phyloP scores from a whole-genome alignment of 2,113 vertebrate species.

The Pangasianodon gigas region DNA sequence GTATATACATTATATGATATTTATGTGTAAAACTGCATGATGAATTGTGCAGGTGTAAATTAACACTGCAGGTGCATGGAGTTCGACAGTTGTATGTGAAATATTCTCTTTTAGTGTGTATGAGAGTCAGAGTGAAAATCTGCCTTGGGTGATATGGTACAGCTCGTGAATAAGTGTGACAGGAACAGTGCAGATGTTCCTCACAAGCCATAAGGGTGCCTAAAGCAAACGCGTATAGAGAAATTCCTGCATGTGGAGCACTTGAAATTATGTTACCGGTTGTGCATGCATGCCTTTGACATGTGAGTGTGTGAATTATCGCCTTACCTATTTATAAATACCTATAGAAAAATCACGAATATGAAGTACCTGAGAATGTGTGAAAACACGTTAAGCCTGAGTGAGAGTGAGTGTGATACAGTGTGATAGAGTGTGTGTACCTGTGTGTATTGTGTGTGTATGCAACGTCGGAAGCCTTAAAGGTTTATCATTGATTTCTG shows the following conservation, averaged over 20 bases:
- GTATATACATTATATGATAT: background rate
- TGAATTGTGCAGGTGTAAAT: background rate
- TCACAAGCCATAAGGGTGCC: background rate
- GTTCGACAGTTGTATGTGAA: background rate
- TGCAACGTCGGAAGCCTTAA: background rate
- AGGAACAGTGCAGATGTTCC: background rate
- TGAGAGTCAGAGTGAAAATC: background rate
- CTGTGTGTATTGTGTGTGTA: background rate
- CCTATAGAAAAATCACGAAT: background rate
- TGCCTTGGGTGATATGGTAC: background rate
- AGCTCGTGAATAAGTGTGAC: background rate
- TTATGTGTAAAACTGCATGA: background rate
- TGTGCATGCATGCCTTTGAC: background rate
- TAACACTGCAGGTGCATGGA: background rate
- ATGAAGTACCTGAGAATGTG: conserved; percentile 2
- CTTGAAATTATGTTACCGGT: background rate
- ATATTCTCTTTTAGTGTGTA: background rate
- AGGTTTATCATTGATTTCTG: background rate
- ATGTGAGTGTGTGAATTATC: background rate
- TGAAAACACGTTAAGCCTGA: background rate
- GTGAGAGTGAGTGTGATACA: background rate
- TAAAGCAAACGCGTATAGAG: background rate
- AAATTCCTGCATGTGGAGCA: background rate
- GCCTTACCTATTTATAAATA: conserved; percentile 2
- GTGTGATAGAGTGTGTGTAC: background rate